These are phyloP conservation scores for Scomber colias DNA, from an alignment of 2,113 vertebrate species.

Conservation along the genomic window DNA sequence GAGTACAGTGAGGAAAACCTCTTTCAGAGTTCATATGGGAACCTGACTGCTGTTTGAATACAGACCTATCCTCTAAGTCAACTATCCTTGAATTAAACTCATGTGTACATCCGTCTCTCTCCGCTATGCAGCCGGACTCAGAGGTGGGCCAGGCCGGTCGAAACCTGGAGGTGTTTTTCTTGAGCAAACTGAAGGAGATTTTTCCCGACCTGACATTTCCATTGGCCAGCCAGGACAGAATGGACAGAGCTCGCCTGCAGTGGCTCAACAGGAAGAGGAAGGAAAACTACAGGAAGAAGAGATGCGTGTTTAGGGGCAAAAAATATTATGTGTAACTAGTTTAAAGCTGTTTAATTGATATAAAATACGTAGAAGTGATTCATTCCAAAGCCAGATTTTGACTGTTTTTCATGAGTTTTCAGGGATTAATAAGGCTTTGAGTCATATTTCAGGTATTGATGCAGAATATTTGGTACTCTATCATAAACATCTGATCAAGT, in stretches of 20 bases:
- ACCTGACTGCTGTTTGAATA: too few relatives aligned
- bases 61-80: too few relatives aligned
- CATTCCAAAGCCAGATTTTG: too few relatives aligned
- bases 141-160: slow-evolving; percentile 94
- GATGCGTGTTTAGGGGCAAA: slow-evolving; percentile 79
- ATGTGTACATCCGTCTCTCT: not conserved
- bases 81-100: too few relatives aligned
- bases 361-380: not conserved
- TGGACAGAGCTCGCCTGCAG: slow-evolving; percentile 79
- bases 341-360: not conserved
- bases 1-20: too few relatives aligned
- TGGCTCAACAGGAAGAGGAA: slow-evolving; percentile 90
- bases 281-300: slow-evolving; percentile 71
- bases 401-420: too few relatives aligned
- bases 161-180: slow-evolving; percentile 89
- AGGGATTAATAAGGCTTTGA: too few relatives aligned
- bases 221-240: slow-evolving; percentile 83
- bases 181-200: slow-evolving; percentile 88
- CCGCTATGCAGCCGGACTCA: slow-evolving; percentile 88
- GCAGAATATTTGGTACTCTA: not conserved
- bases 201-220: slow-evolving; percentile 88
- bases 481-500: not conserved
- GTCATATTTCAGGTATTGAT: too few relatives aligned
- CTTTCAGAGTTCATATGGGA: too few relatives aligned
- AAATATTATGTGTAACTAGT: slow-evolving; percentile 64